These are phyloP conservation scores for Drosophila ficusphila DNA, from an alignment of 1,140 invertebrate species.

Conservation along the genomic window DNA sequence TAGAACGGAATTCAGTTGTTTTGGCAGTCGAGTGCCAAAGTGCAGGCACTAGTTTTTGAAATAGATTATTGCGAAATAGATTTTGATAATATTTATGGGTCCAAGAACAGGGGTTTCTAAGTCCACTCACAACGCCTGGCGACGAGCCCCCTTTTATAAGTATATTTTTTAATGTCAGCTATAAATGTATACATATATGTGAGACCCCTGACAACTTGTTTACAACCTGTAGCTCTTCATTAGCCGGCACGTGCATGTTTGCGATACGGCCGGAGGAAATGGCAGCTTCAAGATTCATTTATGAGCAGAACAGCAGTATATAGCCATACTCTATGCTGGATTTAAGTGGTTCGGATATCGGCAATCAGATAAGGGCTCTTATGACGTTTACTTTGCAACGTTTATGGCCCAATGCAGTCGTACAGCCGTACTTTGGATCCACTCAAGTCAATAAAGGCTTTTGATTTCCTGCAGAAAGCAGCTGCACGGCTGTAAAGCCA, in stretches of 20 bases:
- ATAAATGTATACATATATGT: slow-evolving; percentile 7
- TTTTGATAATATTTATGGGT: slow-evolving; percentile 10
- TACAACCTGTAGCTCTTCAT: slow-evolving; percentile 47
- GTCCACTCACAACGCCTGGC: slow-evolving; percentile 5
- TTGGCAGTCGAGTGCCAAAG: slow-evolving; percentile 14
- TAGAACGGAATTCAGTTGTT: too few species aligned
- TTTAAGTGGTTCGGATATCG: slow-evolving; percentile 1
- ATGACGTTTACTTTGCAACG: slow-evolving; percentile 18
- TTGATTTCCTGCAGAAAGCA: slow-evolving; percentile 3
- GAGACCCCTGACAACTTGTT: slow-evolving; percentile 30
- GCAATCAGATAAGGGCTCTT: background rate
- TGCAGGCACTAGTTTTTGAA: slow-evolving; percentile 17
- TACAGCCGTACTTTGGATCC: background rate
- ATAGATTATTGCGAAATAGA: slow-evolving; percentile 18
- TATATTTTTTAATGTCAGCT: slow-evolving; percentile 1
- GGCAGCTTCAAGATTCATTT: slow-evolving; percentile 30
- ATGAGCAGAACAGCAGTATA: background rate
- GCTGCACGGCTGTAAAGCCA: slow-evolving; percentile 3
- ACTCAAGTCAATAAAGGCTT: slow-evolving; percentile 19
- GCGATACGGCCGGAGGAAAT: slow-evolving; percentile 23
- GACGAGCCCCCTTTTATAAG: slow-evolving; percentile 39
- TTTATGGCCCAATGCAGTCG: slow-evolving; percentile 21
- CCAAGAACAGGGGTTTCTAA: slow-evolving; percentile 16
- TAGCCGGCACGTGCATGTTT: slow-evolving; percentile 37
- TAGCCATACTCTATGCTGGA: background rate